phyloP scores from a whole-genome alignment of 2,113 vertebrate species.

The Rattus rattus region DNA sequence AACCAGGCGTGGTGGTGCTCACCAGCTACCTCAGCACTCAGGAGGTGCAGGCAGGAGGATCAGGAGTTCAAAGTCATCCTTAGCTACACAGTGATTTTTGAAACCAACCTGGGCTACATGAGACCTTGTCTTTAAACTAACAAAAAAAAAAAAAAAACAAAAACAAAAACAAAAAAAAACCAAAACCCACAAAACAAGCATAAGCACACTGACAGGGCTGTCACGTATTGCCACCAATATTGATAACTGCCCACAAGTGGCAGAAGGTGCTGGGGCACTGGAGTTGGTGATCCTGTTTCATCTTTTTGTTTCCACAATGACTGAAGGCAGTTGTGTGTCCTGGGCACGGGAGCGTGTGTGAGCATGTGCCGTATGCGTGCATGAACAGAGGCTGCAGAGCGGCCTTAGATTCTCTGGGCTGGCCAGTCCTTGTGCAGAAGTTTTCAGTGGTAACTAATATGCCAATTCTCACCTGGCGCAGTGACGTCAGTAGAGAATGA shows the following conservation, averaged over 20 bases:
- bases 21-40: neutral
- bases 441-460: neutral
- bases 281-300: fast-evolving
- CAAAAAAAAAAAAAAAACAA: neutral
- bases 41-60: neutral
- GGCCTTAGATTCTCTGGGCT: neutral
- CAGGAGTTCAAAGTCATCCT: neutral
- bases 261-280: slow-evolving; percentile 51
- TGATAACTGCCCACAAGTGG: slow-evolving; percentile 66
- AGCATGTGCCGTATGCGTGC: fast-evolving
- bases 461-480: neutral
- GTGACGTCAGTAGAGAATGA: neutral
- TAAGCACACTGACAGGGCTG: slow-evolving; percentile 49
- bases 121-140: neutral
- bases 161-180: neutral
- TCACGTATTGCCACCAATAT: slow-evolving; percentile 65
- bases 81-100: neutral
- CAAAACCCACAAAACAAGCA: neutral
- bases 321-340: neutral
- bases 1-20: too few species aligned
- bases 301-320: neutral
- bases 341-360: fast-evolving
- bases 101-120: neutral
- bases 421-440: neutral
- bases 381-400: neutral